These are phyloP conservation scores for Epinephelus awoara DNA, from an alignment of 2,797 vertebrate genomes.

Conservation along the genomic window DNA sequence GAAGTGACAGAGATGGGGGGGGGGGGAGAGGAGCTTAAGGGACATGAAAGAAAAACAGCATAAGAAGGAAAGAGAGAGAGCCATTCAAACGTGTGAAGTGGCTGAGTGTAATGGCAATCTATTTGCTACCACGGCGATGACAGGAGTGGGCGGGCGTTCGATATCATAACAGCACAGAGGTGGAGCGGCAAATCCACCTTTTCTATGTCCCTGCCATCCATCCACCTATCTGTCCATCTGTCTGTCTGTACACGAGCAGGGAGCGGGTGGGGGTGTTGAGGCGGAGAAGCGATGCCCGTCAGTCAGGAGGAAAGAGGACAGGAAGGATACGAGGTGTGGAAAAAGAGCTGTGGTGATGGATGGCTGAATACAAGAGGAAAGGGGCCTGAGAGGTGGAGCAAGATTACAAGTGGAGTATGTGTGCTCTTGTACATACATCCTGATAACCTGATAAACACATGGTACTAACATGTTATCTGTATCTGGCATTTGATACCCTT, in stretches of 20 bases:
- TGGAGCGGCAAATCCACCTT: conserved; percentile 61
- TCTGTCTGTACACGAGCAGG: conserved; percentile 26
- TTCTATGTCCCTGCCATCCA: conserved; percentile 38
- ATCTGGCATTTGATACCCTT: not conserved
- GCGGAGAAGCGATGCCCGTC: conserved; percentile 24
- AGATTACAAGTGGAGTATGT: conserved; percentile 8
- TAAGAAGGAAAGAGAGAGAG: conserved; percentile 39
- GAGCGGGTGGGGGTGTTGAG: not conserved
- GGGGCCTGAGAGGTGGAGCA: not conserved
- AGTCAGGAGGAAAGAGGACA: conserved; percentile 23
- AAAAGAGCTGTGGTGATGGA: conserved; percentile 21
- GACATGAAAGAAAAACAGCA: conserved; percentile 53
- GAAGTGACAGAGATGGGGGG: conserved; percentile 29
- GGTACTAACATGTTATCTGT: not conserved
- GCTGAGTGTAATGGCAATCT: conserved; percentile 67
- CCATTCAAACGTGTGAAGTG: conserved; percentile 59
- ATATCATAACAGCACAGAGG: conserved; percentile 66
- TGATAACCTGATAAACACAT: not conserved
- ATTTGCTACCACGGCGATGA: conserved; percentile 60
- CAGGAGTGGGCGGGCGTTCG: conserved; percentile 61
- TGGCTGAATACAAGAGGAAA: conserved; percentile 5
- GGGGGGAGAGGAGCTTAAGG: conserved; percentile 44
- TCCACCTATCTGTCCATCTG: conserved; percentile 48
- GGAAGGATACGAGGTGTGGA: conserved; percentile 21
- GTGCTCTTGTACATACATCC: not conserved